Conservation (phyloP, 2,113 vertebrate genomes). For the Lasiurus borealis region DNA sequence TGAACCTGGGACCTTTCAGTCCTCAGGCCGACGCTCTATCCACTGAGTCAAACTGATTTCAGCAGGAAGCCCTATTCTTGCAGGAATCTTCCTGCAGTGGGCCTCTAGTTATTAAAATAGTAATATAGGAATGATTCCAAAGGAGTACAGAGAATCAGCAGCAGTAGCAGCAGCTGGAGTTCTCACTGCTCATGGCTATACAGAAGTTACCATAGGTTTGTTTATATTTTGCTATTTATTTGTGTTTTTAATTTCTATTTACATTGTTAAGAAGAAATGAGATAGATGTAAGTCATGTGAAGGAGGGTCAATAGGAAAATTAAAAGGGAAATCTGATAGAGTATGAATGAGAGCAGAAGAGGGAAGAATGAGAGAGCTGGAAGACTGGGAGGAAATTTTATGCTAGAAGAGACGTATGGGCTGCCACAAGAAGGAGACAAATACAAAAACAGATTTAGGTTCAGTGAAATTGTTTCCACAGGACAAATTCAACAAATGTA, state of each 20-base stretch:
- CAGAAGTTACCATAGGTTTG: neutral
- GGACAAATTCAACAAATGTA: conserved; percentile 16
- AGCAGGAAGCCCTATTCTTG: too few species aligned
- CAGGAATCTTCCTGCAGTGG: too few species aligned
- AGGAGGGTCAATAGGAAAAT: neutral
- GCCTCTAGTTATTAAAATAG: too few species aligned
- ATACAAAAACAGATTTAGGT: neutral
- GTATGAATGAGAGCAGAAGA: neutral
- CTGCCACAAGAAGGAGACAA: neutral
- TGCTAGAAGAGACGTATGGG: neutral
- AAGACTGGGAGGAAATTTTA: neutral
- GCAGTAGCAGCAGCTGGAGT: neutral
- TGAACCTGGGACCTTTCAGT: too few species aligned
- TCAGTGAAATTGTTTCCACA: conserved; percentile 26
- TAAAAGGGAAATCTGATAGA: neutral
- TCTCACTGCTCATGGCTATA: neutral
- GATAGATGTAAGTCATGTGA: conserved; percentile 29
- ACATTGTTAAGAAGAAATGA: neutral
- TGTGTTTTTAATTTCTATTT: conserved; percentile 55
- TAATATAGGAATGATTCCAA: conserved; percentile 44
- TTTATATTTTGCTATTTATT: conserved; percentile 28
- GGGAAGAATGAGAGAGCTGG: neutral
- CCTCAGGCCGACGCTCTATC: too few species aligned
- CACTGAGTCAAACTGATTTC: too few species aligned
- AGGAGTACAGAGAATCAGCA: neutral